Conservation (phyloP, 2,113 vertebrate genomes). For the Vidua chalybeata region DNA sequence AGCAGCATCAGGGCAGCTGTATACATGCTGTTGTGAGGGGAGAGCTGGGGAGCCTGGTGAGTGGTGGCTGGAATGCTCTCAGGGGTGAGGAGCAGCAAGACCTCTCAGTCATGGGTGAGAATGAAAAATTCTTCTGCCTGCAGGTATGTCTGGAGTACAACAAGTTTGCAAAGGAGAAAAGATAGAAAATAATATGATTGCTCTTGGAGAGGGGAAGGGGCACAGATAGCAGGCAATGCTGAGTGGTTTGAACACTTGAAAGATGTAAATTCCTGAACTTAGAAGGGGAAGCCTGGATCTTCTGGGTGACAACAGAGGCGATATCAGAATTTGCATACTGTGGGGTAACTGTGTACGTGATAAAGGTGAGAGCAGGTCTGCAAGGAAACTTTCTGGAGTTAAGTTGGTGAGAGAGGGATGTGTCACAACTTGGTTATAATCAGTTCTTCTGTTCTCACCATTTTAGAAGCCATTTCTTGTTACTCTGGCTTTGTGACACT, state of each 20-base stretch:
- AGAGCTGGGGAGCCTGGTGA: not conserved
- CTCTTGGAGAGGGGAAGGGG: not conserved
- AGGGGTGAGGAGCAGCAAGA: not conserved
- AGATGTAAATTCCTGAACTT: not conserved
- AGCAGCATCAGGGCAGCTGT: not conserved
- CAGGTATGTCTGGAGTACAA: not conserved
- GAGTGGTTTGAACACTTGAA: not conserved
- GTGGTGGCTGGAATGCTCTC: not conserved
- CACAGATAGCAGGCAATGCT: accelerated
- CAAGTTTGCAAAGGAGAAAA: not conserved
- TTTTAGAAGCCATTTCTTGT: not conserved
- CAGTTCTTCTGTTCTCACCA: not conserved
- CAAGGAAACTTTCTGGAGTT: not conserved
- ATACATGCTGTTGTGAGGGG: accelerated
- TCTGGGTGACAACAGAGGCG: not conserved
- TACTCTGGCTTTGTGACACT: not conserved
- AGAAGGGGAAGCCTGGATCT: not conserved
- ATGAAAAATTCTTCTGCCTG: not conserved
- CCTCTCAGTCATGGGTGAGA: not conserved
- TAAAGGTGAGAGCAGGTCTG: not conserved
- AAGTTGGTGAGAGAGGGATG: not conserved
- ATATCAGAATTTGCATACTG: not conserved
- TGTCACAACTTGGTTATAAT: not conserved
- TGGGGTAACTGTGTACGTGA: not conserved
- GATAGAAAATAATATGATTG: too few species aligned